Base-by-base conservation (phyloP, 1,140 invertebrate genomes). In the Phymastichus coffea region DNA sequence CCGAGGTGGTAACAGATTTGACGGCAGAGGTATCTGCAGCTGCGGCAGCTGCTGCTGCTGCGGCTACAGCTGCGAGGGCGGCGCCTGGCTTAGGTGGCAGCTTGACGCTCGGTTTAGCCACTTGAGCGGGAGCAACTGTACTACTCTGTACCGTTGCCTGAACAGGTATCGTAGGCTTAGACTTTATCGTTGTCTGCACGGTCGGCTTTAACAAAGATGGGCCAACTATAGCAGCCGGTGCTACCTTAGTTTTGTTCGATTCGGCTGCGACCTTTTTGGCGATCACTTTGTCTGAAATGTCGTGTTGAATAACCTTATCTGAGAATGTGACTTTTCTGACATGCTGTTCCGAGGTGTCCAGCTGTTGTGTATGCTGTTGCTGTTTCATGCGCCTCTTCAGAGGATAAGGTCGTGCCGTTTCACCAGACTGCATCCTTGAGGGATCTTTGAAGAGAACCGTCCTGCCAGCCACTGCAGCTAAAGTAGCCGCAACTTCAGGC, bases 241-340 rank as follows among this genome's bases (percentile, higher is more conserved):
- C 4, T 2, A 14, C 9, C 4, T 3, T 9, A 3, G 44, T 23
- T 41, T 55, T 57, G 4, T 26, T 30, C 10, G 38, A 22, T 19
- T 58, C 49, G 6, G 38, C 35, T 12, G 49, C 46, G 22, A 48
- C 23, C 17, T 63, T 63, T 17, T 43, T 58, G 0, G 30, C 22
- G 14, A 62, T 57, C 0, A 30, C 14, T 28, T 35, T 55, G 12
- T 61, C 59, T 0, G 52, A 49, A 37, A 55, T 61, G 6, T 62
- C 53, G 12, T 62, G 60, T 2, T 57, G 47, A 23, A 62, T 56
- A 1, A 62, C 60, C 44, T 56, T 62, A 7, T 62, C 60, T 1
- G 60, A 62, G 30, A 62, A 62, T 9, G n/a, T 62, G 1, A 55
- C 26, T 57, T 60, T 25, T 72, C 71, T 7, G 70, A 74, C 71